These are phyloP conservation scores for Bombus sylvicola DNA, from an alignment of 1,140 invertebrate species.

Conservation along the genomic window DNA sequence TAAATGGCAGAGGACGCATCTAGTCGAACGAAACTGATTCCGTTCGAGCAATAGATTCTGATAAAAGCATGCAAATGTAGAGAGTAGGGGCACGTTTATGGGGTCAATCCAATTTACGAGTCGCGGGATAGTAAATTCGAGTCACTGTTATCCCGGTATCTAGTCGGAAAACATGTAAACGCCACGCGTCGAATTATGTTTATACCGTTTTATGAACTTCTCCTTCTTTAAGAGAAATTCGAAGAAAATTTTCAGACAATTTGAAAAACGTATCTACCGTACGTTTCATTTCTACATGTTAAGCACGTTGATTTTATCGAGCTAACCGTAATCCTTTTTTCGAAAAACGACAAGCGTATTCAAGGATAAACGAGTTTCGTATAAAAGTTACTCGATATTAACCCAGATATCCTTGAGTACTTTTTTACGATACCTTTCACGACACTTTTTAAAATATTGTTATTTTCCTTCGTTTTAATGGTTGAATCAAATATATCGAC, in stretches of 20 bases:
- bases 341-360: neutral
- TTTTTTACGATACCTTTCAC: neutral
- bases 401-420: neutral
- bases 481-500: fast-evolving
- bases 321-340: neutral
- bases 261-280: neutral
- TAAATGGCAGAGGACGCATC: neutral
- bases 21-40: neutral
- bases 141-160: neutral
- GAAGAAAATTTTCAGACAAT: neutral
- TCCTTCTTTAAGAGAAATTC: neutral
- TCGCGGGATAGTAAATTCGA: slow-evolving; percentile 11
- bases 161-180: slow-evolving; percentile 9
- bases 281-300: neutral
- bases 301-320: neutral
- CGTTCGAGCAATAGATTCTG: slow-evolving; percentile 16
- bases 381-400: neutral
- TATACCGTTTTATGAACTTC: neutral
- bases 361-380: neutral
- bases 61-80: slow-evolving; percentile 29
- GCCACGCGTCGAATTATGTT: neutral
- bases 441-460: neutral
- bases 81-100: slow-evolving; percentile 21
- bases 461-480: neutral
- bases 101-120: slow-evolving; percentile 36